Evolutionary conservation across 1,140 invertebrate species (phyloP).

Genomic region (Tenebrio molitor): DNA sequence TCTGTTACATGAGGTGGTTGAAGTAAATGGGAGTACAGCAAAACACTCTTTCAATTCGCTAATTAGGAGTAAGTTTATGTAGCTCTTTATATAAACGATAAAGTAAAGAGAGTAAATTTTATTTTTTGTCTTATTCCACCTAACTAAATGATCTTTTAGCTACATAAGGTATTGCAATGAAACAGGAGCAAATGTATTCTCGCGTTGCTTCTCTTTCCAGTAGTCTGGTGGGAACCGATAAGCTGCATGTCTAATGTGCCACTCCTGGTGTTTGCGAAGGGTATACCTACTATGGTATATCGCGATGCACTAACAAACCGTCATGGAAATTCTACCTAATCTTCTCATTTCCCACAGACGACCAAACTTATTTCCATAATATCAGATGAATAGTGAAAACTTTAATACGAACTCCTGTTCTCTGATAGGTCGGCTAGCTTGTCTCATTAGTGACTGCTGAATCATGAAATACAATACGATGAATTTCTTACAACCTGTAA

Average conservation of each 20-base stretch:
- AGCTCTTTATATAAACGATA: no score
- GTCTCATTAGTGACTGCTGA: neutral
- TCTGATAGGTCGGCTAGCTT: conserved; percentile 11
- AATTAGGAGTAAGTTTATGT: no score
- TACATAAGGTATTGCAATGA: neutral
- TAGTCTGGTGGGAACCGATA: conserved; percentile 31
- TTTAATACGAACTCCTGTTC: conserved; percentile 48
- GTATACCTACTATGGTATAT: conserved; percentile 13
- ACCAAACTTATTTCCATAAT: conserved; percentile 52
- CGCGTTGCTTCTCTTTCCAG: neutral
- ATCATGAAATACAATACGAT: neutral
- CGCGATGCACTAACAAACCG: conserved; percentile 34
- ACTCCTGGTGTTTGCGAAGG: conserved; percentile 22
- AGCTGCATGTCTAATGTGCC: conserved; percentile 24
- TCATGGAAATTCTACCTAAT: conserved; percentile 47
- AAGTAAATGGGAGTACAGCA: no score
- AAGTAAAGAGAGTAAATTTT: no score
- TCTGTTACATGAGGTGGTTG: no score
- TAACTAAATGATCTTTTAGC: no score
- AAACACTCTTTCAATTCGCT: no score
- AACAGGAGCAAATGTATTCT: neutral
- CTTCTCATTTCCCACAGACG: conserved; percentile 49
- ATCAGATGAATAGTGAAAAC: conserved; percentile 50
- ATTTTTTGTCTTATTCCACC: no score
- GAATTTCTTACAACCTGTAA: neutral